A percentile compares a stretch with the other conserved stretches of the same genome.
Conservation (phyloP, 2,797 vertebrate genomes). For the Semaprochilodus insignis region DNA sequence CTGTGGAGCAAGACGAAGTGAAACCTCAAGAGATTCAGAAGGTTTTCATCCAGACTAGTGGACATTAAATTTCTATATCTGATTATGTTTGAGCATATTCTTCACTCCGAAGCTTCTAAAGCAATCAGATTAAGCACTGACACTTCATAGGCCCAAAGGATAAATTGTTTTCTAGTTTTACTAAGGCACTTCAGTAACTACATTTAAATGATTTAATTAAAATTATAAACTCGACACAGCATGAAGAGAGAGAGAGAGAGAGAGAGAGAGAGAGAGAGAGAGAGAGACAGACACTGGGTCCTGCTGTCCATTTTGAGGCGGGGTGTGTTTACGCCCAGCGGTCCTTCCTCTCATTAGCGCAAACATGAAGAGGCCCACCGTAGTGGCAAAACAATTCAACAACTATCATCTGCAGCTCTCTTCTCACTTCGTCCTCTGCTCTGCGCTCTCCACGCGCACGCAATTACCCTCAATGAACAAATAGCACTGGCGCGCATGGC, state of each 20-base stretch:
- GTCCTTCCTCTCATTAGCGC: slow-evolving; percentile 51
- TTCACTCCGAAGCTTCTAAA: slow-evolving; percentile 39
- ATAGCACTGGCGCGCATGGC: slow-evolving; percentile 38
- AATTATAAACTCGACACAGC: slow-evolving; percentile 55
- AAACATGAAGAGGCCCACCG: slow-evolving; percentile 43
- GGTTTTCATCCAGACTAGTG: neutral
- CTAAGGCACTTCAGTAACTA: slow-evolving; percentile 56
- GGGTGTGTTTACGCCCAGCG: slow-evolving; percentile 42
- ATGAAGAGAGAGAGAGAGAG: slow-evolving; percentile 1
- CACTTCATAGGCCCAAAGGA: slow-evolving; percentile 51
- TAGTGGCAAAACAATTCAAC: slow-evolving; percentile 56
- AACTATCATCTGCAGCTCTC: slow-evolving; percentile 47
- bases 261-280: too few relatives aligned
- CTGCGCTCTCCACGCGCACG: slow-evolving; percentile 35
- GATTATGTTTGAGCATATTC: slow-evolving; percentile 11
- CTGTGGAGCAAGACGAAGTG: neutral
- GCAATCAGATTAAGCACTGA: slow-evolving; percentile 55
- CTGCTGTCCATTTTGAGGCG: slow-evolving; percentile 36
- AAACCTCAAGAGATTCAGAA: neutral
- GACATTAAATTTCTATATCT: slow-evolving; percentile 21
- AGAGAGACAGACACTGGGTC: neutral
- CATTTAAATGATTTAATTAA: slow-evolving; percentile 63
- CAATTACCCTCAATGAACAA: slow-evolving; percentile 57
- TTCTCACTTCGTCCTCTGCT: slow-evolving; percentile 28
- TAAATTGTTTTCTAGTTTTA: slow-evolving; percentile 58